Evolutionary conservation across 1,140 invertebrate species (phyloP).

Genomic region (Aricia agestis): DNA sequence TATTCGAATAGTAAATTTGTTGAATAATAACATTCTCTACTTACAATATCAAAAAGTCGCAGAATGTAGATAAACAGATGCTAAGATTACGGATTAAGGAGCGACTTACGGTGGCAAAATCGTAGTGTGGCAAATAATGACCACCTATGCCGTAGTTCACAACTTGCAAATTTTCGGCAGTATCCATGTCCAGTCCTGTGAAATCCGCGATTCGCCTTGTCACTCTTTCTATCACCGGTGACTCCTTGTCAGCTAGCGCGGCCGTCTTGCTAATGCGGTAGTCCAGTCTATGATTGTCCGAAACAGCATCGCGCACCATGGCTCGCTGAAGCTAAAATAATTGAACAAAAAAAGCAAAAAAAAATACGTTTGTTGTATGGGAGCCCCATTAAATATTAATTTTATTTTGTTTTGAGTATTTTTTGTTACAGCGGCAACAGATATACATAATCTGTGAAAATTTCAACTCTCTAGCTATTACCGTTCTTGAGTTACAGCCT

Average conservation of each 20-base stretch:
- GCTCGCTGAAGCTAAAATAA: constrained; percentile 1
- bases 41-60: no score
- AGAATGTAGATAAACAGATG: no score
- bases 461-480: no score
- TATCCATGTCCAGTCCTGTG: constrained; percentile 6
- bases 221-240: neutral
- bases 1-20: no score
- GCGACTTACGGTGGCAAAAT: neutral
- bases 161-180: constrained; percentile 1
- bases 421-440: no score
- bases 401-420: no score
- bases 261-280: constrained; percentile 10
- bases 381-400: no score
- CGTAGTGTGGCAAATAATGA: constrained; percentile 4
- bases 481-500: no score
- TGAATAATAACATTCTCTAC: no score
- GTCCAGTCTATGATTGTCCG: neutral
- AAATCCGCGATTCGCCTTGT: neutral
- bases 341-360: no score
- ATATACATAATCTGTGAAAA: no score
- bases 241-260: constrained; percentile 6
- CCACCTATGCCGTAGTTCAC: constrained; percentile 11
- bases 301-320: neutral
- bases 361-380: no score
- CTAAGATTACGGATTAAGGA: neutral